Conservation (phyloP, 1,140 invertebrate genomes). For the Drosophila sechellia region DNA sequence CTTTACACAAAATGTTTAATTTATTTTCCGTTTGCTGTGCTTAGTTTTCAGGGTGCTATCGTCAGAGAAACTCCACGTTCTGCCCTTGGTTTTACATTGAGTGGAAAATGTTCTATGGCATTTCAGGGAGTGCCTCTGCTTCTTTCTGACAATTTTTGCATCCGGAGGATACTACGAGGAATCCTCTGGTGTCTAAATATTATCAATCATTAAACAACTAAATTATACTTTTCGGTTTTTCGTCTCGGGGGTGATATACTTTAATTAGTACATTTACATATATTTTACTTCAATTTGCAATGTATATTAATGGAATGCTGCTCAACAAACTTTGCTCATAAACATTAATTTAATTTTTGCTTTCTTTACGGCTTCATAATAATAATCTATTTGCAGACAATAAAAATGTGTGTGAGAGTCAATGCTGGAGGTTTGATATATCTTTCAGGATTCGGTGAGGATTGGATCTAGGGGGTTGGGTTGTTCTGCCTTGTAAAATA, state of each 20-base stretch:
- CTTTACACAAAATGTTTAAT: constrained; percentile 60
- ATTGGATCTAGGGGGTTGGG: constrained; percentile 13
- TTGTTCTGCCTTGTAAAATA: constrained; percentile 50
- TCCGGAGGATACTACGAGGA: constrained; percentile 22
- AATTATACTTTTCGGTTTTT: constrained; percentile 60
- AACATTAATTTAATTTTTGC: constrained; percentile 44
- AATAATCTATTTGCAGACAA: constrained; percentile 62
- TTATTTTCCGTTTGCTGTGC: constrained; percentile 43
- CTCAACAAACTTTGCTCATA: constrained; percentile 64
- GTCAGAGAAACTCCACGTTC: constrained; percentile 13
- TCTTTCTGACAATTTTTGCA: constrained; percentile 26
- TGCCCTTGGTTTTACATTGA: constrained; percentile 41
- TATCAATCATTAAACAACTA: constrained; percentile 73
- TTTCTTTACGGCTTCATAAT: constrained; percentile 35
- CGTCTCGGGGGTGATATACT: constrained; percentile 61
- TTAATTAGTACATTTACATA: constrained; percentile 75
- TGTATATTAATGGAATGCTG: constrained; percentile 67
- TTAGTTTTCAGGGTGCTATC: constrained; percentile 34
- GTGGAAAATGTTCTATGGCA: constrained; percentile 48
- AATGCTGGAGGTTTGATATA: constrained; percentile 53
- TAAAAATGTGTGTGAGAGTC: constrained; percentile 52
- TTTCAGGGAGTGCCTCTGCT: constrained; percentile 28
- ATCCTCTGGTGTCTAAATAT: constrained; percentile 42
- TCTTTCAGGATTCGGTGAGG: constrained; percentile 53
- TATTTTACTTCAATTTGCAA: constrained; percentile 62